phyloP scores from a whole-genome alignment of 2,113 vertebrate species.

The Atrichornis clamosus region DNA sequence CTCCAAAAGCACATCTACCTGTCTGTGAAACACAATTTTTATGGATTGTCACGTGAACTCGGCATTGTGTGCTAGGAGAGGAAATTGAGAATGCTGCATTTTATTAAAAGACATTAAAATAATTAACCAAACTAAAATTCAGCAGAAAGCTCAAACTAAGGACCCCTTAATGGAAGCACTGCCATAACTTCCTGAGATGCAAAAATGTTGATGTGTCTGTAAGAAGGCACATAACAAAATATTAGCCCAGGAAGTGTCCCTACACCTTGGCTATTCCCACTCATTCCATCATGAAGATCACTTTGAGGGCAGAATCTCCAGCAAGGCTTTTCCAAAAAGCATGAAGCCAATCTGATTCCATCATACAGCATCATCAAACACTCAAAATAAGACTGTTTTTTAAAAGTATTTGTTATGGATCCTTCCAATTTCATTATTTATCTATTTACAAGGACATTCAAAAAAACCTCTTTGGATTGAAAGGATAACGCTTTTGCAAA shows the following conservation, averaged over 20 bases:
- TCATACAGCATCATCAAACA: not conserved
- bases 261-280: not conserved
- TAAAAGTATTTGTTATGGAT: not conserved
- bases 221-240: not conserved
- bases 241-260: not conserved
- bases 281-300: not conserved
- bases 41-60: not conserved
- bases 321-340: not conserved
- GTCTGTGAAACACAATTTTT: not conserved
- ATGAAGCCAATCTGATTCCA: not conserved
- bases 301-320: not conserved
- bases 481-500: not conserved
- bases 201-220: not conserved
- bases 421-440: not conserved
- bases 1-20: not conserved
- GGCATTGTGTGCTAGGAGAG: not conserved
- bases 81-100: not conserved
- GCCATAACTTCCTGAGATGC: not conserved
- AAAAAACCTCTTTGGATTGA: not conserved
- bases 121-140: not conserved
- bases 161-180: not conserved
- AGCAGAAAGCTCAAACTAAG: not conserved
- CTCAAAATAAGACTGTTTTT: not conserved
- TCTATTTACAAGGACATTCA: not conserved
- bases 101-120: not conserved